phyloP scores from a whole-genome alignment of 2,888 invertebrate genomes.

The Galerucella pusilla region DNA sequence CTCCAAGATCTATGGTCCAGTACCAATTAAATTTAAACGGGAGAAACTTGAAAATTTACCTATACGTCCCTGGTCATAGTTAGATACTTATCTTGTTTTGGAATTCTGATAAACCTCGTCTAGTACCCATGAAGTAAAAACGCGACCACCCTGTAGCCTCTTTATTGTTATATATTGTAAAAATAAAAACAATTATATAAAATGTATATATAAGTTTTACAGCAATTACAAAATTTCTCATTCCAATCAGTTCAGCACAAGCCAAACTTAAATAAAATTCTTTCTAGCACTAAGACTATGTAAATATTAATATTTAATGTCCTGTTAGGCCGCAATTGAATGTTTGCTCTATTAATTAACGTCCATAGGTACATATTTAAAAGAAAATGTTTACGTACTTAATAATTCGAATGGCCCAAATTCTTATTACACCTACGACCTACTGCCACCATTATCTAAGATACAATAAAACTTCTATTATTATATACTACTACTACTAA shows the following conservation, averaged over 20 bases:
- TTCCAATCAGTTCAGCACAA: conserved; percentile 17
- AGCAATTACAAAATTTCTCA: not conserved
- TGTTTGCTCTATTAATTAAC: conserved; percentile 22
- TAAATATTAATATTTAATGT: conserved; percentile 38
- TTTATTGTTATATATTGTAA: too few species aligned
- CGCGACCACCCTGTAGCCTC: too few species aligned
- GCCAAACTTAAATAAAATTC: conserved; percentile 8
- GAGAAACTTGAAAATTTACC: too few species aligned
- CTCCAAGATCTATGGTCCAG: too few species aligned
- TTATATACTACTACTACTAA: not conserved
- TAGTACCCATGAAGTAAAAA: too few species aligned
- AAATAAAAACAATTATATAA: too few species aligned
- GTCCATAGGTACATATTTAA: conserved; percentile 18
- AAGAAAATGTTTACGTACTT: conserved; percentile 7
- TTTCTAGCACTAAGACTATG: conserved; percentile 29
- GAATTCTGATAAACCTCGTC: too few species aligned
- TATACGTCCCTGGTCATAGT: too few species aligned
- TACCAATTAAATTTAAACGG: too few species aligned
- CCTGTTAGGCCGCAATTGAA: conserved; percentile 37
- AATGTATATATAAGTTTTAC: too few species aligned
- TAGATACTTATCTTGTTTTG: too few species aligned
- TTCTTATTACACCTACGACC: conserved; percentile 25
- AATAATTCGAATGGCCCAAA: conserved; percentile 13
- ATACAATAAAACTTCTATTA: not conserved
- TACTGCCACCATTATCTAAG: conserved; percentile 14